Evolutionary conservation across 2,888 invertebrate genomes (phyloP).

Genomic region (Bombyx huttoni): DNA sequence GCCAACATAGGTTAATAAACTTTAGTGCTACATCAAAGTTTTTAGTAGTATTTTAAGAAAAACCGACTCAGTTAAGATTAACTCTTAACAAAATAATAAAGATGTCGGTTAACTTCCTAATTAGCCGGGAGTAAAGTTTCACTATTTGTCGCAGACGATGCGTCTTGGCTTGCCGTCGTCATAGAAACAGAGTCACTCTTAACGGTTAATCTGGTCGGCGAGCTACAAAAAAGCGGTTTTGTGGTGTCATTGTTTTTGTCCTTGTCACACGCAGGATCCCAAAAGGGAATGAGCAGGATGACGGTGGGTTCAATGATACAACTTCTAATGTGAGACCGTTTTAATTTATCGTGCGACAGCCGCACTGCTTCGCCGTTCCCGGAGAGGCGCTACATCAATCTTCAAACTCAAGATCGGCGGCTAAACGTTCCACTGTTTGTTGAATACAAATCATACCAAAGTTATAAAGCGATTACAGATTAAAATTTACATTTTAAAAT

Average conservation of each 20-base stretch:
- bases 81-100: conserved; percentile 24
- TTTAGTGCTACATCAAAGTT: background rate
- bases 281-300: conserved; percentile 43
- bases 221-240: conserved; percentile 62
- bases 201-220: conserved; percentile 53
- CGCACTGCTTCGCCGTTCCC: conserved; percentile 43
- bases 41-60: background rate
- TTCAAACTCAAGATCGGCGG: conserved; percentile 32
- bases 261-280: conserved; percentile 37
- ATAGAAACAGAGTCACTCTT: conserved; percentile 51
- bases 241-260: conserved; percentile 39
- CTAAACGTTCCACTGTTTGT: conserved; percentile 27
- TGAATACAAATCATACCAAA: conserved; percentile 27
- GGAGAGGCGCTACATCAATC: conserved; percentile 60
- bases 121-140: conserved; percentile 17
- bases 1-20: conserved; percentile 5
- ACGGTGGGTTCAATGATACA: conserved; percentile 43
- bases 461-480: background rate
- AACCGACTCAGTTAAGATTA: background rate
- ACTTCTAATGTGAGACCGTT: conserved; percentile 56
- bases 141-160: conserved; percentile 15
- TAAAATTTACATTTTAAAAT: background rate
- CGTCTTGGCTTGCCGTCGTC: conserved; percentile 42
- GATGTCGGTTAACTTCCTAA: conserved; percentile 10
- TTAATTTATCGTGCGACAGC: conserved; percentile 69